Conservation (phyloP, 2,888 invertebrate species). For the Melanchra persicariae region DNA sequence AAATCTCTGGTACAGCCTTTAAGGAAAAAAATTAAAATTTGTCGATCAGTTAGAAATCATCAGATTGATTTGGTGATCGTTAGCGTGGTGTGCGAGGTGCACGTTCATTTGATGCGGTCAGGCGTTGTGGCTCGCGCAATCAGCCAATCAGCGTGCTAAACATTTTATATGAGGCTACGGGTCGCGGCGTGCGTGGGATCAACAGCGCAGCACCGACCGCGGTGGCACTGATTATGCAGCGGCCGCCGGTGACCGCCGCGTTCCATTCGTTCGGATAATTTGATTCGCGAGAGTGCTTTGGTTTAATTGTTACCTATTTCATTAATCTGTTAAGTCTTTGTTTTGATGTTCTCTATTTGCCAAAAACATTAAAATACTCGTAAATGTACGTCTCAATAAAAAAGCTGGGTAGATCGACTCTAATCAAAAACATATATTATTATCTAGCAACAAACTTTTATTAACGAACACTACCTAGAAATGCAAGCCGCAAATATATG, state of each 20-base stretch:
- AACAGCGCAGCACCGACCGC: conserved; percentile 13
- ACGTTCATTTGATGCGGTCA: conserved; percentile 51
- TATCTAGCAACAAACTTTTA: neutral
- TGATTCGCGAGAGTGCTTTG: conserved; percentile 1
- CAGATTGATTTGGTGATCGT: conserved; percentile 13
- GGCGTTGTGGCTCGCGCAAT: conserved; percentile 43
- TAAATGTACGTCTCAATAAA: neutral
- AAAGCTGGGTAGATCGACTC: neutral
- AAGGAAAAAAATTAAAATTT: too few species aligned
- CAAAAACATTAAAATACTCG: too few species aligned
- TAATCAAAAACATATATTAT: neutral
- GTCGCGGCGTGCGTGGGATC: conserved; percentile 13
- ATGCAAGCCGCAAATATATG: conserved; percentile 8
- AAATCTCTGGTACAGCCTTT: too few species aligned
- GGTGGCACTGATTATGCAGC: conserved; percentile 37
- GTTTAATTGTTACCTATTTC: neutral
- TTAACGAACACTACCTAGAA: neutral
- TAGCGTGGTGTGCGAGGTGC: neutral
- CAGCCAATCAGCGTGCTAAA: conserved; percentile 57
- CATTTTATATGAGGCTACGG: conserved; percentile 44
- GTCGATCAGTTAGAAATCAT: neutral
- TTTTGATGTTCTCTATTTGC: neutral
- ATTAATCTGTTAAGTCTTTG: neutral
- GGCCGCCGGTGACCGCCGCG: conserved; percentile 1
- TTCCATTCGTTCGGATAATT: conserved; percentile 8